Percentiles rank a stretch among this genome's conserved stretches.
phyloP scores from a whole-genome alignment of 2,113 vertebrate species.

The Mirounga angustirostris region DNA sequence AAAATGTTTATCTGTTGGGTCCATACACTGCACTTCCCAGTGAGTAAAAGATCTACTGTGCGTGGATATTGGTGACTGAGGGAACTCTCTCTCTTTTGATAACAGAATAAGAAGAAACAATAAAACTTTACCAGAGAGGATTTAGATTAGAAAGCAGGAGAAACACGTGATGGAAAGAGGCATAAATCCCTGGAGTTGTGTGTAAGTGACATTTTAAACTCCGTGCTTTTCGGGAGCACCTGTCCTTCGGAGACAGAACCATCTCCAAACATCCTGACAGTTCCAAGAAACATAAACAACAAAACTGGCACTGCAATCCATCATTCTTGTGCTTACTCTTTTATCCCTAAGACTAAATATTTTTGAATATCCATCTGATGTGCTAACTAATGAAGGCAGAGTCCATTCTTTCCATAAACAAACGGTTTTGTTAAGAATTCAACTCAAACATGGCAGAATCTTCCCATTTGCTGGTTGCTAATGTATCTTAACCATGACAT shows the following conservation, averaged over 20 bases:
- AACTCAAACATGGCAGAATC: neutral
- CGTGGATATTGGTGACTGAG: neutral
- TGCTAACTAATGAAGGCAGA: constrained; percentile 38
- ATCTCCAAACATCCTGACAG: neutral
- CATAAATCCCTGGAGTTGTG: neutral
- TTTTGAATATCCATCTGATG: constrained; percentile 37
- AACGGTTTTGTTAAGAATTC: constrained; percentile 55
- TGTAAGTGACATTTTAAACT: neutral
- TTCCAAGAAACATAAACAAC: constrained; percentile 46
- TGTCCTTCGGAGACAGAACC: neutral
- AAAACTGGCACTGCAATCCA: neutral
- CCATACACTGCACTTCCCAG: neutral
- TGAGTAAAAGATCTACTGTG: neutral
- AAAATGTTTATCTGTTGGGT: neutral
- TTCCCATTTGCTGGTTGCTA: constrained; percentile 44
- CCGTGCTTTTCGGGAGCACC: neutral
- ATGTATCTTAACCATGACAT: constrained; percentile 58
- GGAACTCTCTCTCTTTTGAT: neutral
- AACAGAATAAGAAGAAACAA: neutral
- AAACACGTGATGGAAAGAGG: neutral
- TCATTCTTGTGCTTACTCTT: neutral
- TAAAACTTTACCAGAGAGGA: neutral
- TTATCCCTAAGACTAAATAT: constrained; percentile 39
- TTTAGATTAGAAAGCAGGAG: neutral
- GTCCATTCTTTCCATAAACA: constrained; percentile 22